These are phyloP conservation scores for Xenus cinereus DNA, from an alignment of 2,113 vertebrate genomes.

Conservation along the genomic window DNA sequence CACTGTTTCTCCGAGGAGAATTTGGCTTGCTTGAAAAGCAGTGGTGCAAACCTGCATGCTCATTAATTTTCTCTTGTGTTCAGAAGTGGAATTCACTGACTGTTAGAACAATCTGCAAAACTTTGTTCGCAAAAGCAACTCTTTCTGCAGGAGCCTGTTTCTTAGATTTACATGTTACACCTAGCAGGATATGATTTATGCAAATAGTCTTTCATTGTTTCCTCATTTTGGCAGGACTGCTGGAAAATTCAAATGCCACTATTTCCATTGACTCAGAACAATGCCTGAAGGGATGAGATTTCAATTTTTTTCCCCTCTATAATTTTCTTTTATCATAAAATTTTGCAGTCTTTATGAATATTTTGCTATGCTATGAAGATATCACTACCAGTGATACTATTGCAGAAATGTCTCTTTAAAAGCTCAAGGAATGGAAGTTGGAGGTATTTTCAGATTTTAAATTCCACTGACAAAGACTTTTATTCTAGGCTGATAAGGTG, in stretches of 20 bases:
- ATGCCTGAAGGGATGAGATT: neutral
- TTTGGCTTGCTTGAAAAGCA: neutral
- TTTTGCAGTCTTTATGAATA: neutral
- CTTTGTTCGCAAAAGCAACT: neutral
- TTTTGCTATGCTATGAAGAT: neutral
- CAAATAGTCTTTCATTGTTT: constrained; percentile 15
- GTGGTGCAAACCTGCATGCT: neutral
- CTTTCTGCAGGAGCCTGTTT: neutral
- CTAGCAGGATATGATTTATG: neutral
- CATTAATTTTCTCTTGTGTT: neutral
- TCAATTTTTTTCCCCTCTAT: neutral
- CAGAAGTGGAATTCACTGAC: neutral
- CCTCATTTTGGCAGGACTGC: neutral
- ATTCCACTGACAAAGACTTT: neutral
- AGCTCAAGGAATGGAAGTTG: neutral
- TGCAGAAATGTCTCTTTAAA: neutral
- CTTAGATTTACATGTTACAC: neutral
- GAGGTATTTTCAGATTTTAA: neutral
- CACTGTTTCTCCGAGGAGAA: neutral
- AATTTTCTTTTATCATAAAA: neutral
- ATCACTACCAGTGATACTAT: neutral
- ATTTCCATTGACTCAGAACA: neutral
- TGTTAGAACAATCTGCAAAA: neutral
- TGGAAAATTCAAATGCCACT: neutral
- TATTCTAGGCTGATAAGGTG: neutral